A percentile compares a stretch with the other conserved stretches of the same genome.
These are phyloP conservation scores for Ophion ellenae DNA, from an alignment of 2,888 invertebrate genomes.

Conservation along the genomic window DNA sequence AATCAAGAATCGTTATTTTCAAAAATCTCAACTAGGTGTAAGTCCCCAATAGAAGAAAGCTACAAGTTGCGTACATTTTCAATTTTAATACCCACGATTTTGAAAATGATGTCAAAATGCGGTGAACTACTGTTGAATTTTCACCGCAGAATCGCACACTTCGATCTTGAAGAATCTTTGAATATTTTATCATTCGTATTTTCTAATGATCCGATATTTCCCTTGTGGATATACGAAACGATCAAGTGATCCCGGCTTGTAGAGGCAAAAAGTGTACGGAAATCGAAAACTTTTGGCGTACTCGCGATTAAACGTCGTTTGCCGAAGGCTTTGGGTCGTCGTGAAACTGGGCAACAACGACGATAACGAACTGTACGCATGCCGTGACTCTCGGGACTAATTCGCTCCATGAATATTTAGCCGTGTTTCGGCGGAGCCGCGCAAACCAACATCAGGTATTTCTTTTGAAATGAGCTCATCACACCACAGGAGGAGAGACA, in stretches of 20 bases:
- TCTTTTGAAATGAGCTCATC: slow-evolving; percentile 7
- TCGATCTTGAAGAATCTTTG: background rate
- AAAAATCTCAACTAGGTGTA: too few species aligned
- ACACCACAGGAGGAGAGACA: background rate
- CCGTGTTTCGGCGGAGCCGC: slow-evolving; percentile 18
- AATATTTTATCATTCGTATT: background rate
- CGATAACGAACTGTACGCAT: slow-evolving; percentile 28
- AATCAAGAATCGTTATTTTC: too few species aligned
- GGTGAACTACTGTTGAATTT: background rate
- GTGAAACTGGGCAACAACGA: slow-evolving; percentile 15
- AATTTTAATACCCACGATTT: background rate
- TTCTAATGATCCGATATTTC: background rate
- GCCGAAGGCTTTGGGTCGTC: slow-evolving; percentile 40
- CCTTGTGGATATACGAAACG: background rate
- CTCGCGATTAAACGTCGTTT: slow-evolving; percentile 27
- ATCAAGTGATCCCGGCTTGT: background rate
- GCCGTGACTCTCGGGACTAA: slow-evolving; percentile 26
- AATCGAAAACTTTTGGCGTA: background rate
- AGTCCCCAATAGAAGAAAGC: too few species aligned
- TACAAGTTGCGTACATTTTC: background rate
- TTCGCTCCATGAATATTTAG: slow-evolving; percentile 45
- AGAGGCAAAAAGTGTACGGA: background rate
- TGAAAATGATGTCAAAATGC: background rate
- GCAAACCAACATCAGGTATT: background rate
- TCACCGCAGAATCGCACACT: background rate